Evolutionary conservation across 2,113 vertebrate species (phyloP).

Genomic region (Gymnarchus niloticus): DNA sequence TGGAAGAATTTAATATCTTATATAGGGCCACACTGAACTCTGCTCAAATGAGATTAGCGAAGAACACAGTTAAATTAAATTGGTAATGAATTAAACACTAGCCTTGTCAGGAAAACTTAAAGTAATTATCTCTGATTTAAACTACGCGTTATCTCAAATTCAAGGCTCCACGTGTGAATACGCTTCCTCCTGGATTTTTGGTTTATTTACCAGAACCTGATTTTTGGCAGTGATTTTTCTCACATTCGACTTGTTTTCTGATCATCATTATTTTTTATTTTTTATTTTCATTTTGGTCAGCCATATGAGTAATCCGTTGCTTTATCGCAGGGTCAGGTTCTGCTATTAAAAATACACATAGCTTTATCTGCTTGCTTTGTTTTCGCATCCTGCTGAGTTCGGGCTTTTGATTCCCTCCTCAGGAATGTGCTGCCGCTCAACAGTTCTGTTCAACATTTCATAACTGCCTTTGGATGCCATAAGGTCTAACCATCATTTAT

Average conservation of each 20-base stretch:
- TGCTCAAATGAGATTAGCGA: conserved; percentile 36
- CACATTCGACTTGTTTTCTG: neutral
- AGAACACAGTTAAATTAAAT: conserved; percentile 38
- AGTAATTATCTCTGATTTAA: conserved; percentile 32
- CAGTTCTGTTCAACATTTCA: conserved; percentile 12
- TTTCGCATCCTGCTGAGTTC: neutral
- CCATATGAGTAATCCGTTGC: neutral
- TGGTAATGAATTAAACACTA: conserved; percentile 45
- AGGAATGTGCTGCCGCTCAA: neutral
- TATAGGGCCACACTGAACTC: conserved; percentile 26
- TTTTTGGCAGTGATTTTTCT: neutral
- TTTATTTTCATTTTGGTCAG: neutral
- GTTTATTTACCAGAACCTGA: conserved; percentile 10
- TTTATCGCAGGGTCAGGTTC: neutral
- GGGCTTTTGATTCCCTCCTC: neutral
- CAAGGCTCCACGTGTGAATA: conserved; percentile 22
- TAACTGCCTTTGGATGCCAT: neutral
- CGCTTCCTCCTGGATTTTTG: neutral
- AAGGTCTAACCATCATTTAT: neutral
- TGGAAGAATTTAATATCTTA: conserved; percentile 29
- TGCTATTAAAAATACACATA: neutral
- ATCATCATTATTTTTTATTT: neutral
- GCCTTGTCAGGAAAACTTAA: conserved; percentile 29
- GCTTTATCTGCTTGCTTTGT: neutral
- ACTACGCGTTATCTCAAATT: conserved; percentile 21